Evolutionary conservation across 2,888 invertebrate species (phyloP).

Genomic region (Himalopsyche kuldschensis): DNA sequence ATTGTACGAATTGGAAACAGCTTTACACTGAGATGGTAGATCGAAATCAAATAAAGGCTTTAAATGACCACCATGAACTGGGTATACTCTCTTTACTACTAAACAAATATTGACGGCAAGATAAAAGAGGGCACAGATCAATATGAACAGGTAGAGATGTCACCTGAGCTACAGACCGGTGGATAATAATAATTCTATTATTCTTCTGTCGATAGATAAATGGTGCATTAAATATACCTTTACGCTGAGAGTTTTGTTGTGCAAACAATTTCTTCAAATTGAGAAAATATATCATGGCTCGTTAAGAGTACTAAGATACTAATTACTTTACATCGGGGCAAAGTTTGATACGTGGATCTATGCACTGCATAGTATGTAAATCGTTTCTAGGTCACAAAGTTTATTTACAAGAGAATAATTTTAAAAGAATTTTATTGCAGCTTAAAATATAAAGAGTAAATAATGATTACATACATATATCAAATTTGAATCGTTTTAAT

Average conservation of each 20-base stretch:
- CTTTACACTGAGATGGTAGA: not conserved
- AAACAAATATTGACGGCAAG: not conserved
- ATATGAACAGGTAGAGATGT: not conserved
- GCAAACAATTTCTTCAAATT: not conserved
- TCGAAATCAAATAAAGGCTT: not conserved
- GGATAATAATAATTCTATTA: not conserved
- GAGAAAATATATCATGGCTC: no score
- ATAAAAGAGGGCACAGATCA: not conserved
- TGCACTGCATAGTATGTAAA: no score
- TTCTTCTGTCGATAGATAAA: not conserved
- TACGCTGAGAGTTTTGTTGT: not conserved
- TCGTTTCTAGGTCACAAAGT: no score
- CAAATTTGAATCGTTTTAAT: no score
- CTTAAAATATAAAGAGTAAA: no score
- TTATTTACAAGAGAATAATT: no score
- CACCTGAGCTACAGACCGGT: not conserved
- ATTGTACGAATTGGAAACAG: not conserved
- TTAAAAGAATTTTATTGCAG: no score
- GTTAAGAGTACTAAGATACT: no score
- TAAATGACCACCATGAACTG: not conserved
- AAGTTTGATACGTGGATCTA: no score
- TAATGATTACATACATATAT: no score
- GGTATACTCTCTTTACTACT: not conserved
- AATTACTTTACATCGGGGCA: no score
- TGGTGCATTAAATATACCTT: not conserved